Conservation (phyloP, 2,797 vertebrate species). For the Uromys caudimaculatus region DNA sequence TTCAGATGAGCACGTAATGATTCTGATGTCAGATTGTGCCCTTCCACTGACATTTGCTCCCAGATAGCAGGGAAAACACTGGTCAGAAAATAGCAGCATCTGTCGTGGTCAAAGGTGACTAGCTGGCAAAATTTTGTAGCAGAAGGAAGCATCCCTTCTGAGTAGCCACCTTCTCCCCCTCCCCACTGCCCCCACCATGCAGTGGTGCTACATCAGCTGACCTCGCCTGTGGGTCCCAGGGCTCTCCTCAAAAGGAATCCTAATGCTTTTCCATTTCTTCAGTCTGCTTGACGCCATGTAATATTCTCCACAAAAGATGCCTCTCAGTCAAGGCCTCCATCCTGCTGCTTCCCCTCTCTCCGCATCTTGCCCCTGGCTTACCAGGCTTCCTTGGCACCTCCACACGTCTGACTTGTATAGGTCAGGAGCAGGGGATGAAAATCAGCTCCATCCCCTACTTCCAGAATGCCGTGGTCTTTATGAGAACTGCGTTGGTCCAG, state of each 20-base stretch:
- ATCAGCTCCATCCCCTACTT: neutral
- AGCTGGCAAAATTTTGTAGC: slow-evolving; percentile 61
- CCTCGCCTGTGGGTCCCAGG: neutral
- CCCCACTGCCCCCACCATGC: neutral
- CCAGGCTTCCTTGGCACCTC: neutral
- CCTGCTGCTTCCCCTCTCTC: neutral
- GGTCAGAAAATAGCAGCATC: slow-evolving; percentile 70
- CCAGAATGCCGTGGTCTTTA: neutral
- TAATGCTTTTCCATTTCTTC: neutral
- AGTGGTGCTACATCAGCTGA: slow-evolving; percentile 40
- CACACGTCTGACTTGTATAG: neutral
- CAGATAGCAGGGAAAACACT: slow-evolving; percentile 69
- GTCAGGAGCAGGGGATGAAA: neutral
- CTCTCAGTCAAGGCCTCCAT: neutral
- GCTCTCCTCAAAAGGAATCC: slow-evolving; percentile 12
- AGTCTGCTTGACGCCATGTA: neutral
- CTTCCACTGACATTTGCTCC: slow-evolving; percentile 75
- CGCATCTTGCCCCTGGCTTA: neutral
- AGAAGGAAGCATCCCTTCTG: slow-evolving; percentile 22
- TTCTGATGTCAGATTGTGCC: slow-evolving; percentile 59
- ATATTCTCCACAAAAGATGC: neutral
- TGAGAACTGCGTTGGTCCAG: neutral
- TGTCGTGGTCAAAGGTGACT: slow-evolving; percentile 78
- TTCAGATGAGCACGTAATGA: slow-evolving; percentile 67
- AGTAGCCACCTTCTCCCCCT: neutral